Conservation (phyloP, 1,140 invertebrate genomes). For the Trichonephila inaurata region DNA sequence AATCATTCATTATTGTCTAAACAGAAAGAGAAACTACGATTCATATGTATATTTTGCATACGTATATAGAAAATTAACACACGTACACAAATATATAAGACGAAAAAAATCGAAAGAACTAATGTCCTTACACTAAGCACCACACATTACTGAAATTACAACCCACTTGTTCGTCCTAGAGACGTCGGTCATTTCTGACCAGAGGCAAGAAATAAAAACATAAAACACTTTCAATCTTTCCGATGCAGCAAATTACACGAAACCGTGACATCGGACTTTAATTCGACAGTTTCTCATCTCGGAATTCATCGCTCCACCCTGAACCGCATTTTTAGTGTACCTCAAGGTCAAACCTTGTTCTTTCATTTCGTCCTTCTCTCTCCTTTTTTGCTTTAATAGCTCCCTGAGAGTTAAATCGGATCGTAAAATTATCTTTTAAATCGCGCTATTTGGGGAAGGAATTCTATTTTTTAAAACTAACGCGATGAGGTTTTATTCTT, state of each 20-base stretch:
- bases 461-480: neutral
- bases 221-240: slow-evolving; percentile 23
- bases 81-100: neutral
- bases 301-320: slow-evolving; percentile 42
- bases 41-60: neutral
- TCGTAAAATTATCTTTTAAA: slow-evolving; percentile 22
- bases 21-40: neutral
- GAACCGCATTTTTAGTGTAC: neutral
- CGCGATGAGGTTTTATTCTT: neutral
- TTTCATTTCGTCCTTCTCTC: too few relatives aligned
- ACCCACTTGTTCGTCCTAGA: neutral
- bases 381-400: neutral
- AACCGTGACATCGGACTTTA: slow-evolving; percentile 52
- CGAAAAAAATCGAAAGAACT: neutral
- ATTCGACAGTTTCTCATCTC: slow-evolving; percentile 53
- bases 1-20: neutral
- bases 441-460: neutral
- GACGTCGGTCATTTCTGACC: neutral
- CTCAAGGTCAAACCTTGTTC: slow-evolving; percentile 17
- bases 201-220: neutral
- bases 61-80: neutral
- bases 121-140: neutral
- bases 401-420: neutral
- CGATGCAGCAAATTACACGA: slow-evolving; percentile 39
- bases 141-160: slow-evolving; percentile 4